Evolutionary conservation across 92 coral and sea anemone genomes (phyloP).

Genomic region (Phenganax marumi): DNA sequence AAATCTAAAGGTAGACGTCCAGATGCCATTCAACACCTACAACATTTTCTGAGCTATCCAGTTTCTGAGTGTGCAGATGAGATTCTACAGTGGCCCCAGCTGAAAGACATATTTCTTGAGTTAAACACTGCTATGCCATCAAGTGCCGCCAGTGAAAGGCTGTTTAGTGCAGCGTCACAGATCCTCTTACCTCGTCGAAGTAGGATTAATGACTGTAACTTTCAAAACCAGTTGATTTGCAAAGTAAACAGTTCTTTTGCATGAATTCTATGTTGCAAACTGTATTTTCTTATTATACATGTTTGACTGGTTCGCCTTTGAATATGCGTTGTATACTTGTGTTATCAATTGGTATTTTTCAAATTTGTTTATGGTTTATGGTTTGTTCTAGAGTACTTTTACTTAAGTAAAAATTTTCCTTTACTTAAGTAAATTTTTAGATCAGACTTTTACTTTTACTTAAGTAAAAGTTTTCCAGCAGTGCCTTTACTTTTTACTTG

Average conservation of each 20-base stretch:
- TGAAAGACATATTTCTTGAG: not conserved
- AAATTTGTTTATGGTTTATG: too few species aligned
- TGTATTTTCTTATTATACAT: not conserved
- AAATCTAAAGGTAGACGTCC: conserved; percentile 4
- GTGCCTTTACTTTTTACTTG: not conserved
- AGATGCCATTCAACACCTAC: conserved; percentile 8
- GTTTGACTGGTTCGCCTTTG: too few species aligned
- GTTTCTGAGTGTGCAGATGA: not conserved
- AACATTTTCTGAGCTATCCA: conserved; percentile 4
- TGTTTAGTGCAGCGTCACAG: conserved; percentile 4
- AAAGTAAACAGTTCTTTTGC: conserved; percentile 6
- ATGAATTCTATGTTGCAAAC: not conserved
- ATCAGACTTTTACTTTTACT: not conserved
- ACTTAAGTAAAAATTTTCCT: not conserved
- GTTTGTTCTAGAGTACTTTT: too few species aligned
- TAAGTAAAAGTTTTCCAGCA: not conserved
- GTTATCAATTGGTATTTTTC: too few species aligned
- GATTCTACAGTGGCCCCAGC: not conserved
- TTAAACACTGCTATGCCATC: conserved; percentile 1
- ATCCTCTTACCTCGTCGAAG: not conserved
- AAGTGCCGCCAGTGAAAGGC: not conserved
- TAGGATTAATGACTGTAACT: conserved; percentile 2
- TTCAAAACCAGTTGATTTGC: conserved; percentile 4
- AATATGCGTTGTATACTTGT: too few species aligned
- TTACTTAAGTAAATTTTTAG: not conserved